phyloP scores from a whole-genome alignment of 1,140 invertebrate species.

The Ephestia elutella region DNA sequence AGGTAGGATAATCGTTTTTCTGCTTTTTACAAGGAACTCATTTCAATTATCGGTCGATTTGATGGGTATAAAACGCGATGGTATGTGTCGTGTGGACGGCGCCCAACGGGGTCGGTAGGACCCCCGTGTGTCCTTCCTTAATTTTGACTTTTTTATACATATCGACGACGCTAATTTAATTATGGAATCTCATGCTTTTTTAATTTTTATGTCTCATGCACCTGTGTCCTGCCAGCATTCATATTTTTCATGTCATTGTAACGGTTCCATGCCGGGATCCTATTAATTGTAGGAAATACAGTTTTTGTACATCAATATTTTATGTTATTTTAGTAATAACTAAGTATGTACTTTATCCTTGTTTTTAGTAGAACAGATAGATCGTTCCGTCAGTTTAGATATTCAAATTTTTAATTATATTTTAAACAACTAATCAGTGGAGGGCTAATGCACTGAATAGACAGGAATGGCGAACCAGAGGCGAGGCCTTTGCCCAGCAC shows the following conservation, averaged over 20 bases:
- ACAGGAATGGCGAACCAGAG: too few relatives aligned
- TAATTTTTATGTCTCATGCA: conserved; percentile 38
- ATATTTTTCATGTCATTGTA: conserved; percentile 44
- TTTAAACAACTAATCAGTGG: too few relatives aligned
- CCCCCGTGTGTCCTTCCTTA: conserved; percentile 38
- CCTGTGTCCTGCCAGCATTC: conserved; percentile 50
- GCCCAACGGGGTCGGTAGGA: conserved; percentile 54
- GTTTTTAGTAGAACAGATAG: too few relatives aligned
- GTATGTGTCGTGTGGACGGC: conserved; percentile 59
- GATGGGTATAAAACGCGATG: conserved; percentile 63
- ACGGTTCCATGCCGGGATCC: conserved; percentile 30
- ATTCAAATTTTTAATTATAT: too few relatives aligned
- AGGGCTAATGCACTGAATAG: too few relatives aligned
- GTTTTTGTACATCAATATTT: neutral
- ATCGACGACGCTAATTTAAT: conserved; percentile 67
- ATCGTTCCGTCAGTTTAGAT: too few relatives aligned
- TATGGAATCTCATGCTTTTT: conserved; percentile 50
- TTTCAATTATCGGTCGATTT: conserved; percentile 72
- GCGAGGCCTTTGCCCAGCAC: too few relatives aligned
- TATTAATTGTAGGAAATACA: neutral
- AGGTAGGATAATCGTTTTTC: conserved; percentile 73
- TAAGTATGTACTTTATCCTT: too few relatives aligned
- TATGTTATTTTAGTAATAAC: neutral
- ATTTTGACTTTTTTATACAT: conserved; percentile 44
- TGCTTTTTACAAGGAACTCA: conserved; percentile 72